Evolutionary conservation across 2,113 vertebrate species (phyloP).

Genomic region (Hemicordylus capensis): DNA sequence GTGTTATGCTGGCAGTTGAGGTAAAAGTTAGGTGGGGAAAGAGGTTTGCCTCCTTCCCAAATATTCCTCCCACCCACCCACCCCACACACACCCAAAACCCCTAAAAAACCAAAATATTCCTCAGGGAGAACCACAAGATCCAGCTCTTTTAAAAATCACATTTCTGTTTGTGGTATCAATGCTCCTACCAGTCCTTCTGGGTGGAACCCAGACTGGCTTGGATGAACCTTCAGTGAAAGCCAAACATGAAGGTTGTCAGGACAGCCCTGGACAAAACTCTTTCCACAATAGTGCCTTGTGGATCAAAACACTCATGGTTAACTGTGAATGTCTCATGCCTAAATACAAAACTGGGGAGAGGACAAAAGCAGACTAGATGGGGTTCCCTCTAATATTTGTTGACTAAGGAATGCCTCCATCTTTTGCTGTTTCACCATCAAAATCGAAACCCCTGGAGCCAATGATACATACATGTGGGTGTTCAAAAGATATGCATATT

Average conservation of each 20-base stretch:
- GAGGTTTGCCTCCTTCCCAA: background rate
- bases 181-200: background rate
- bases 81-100: background rate
- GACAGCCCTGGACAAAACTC: background rate
- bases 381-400: background rate
- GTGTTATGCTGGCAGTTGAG: background rate
- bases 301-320: background rate
- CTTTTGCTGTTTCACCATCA: background rate
- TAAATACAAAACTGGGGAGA: background rate
- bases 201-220: background rate
- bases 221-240: background rate
- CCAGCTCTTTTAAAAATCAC: background rate
- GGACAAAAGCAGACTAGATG: background rate
- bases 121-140: background rate
- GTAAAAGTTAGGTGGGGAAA: background rate
- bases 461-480: background rate
- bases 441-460: background rate
- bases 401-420: background rate
- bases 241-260: background rate
- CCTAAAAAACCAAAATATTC: background rate
- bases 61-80: too few species aligned
- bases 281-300: background rate
- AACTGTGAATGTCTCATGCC: background rate
- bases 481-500: too few species aligned
- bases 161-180: background rate